A percentile compares a stretch with the other conserved stretches of the same genome.
These are phyloP conservation scores for Phasia obesa DNA, from an alignment of 2,888 invertebrate species.

Conservation along the genomic window DNA sequence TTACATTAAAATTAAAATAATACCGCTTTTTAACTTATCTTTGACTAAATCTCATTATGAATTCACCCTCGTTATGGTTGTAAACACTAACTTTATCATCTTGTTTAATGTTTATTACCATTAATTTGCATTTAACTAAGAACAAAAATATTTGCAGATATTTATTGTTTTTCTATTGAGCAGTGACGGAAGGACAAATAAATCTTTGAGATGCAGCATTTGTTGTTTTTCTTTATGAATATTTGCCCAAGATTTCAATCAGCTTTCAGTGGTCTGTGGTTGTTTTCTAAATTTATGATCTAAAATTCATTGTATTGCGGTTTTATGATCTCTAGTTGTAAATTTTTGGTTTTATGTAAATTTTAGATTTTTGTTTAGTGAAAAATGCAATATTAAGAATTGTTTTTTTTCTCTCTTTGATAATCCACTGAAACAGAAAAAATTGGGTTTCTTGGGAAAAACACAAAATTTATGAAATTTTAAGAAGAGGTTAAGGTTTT, in stretches of 20 bases:
- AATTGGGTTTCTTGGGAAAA: neutral
- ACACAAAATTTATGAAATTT: slow-evolving; percentile 52
- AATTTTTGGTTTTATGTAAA: slow-evolving; percentile 59
- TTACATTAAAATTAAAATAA: too few relatives aligned
- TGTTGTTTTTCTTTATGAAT: slow-evolving; percentile 50
- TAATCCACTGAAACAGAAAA: neutral
- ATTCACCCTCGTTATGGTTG: slow-evolving; percentile 9
- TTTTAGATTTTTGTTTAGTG: slow-evolving; percentile 26
- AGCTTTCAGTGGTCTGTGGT: slow-evolving; percentile 22
- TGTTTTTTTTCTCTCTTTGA: neutral
- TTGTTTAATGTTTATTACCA: slow-evolving; percentile 63
- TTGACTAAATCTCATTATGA: neutral
- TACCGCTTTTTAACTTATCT: too few relatives aligned
- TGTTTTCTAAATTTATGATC: slow-evolving; percentile 63
- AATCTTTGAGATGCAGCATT: slow-evolving; percentile 71
- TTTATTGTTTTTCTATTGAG: slow-evolving; percentile 79
- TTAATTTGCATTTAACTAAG: slow-evolving; percentile 45
- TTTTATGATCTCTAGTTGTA: slow-evolving; percentile 50
- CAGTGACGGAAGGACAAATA: slow-evolving; percentile 81
- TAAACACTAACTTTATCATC: slow-evolving; percentile 45
- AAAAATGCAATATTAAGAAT: neutral
- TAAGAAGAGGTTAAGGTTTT: slow-evolving; percentile 71
- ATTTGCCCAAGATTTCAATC: slow-evolving; percentile 71
- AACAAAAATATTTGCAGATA: slow-evolving; percentile 55
- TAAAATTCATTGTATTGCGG: slow-evolving; percentile 35